Percentiles rank a stretch among this genome's conserved stretches.
Evolutionary conservation across 1,140 invertebrate species (phyloP).

Genomic region (Luehdorfia chinensis): DNA sequence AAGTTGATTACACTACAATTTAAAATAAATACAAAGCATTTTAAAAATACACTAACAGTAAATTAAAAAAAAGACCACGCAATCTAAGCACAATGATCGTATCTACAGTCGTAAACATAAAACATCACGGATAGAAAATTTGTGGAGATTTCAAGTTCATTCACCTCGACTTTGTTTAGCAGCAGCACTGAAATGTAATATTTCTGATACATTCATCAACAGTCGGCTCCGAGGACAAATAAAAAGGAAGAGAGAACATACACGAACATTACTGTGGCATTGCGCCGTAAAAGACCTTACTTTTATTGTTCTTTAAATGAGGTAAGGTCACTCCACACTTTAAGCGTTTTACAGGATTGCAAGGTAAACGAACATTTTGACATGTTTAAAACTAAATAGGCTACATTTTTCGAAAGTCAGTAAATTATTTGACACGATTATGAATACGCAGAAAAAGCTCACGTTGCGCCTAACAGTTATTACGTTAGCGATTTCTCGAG

Average conservation of each 20-base stretch:
- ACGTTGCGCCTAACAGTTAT: conserved; percentile 55
- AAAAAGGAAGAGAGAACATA: conserved; percentile 3
- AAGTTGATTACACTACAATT: too few species aligned
- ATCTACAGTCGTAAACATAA: conserved; percentile 3
- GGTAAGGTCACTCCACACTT: conserved; percentile 14
- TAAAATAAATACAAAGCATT: too few species aligned
- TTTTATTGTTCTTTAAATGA: conserved; percentile 13
- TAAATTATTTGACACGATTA: conserved; percentile 23
- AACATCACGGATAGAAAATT: not conserved
- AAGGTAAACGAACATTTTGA: too few species aligned
- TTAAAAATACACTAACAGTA: not conserved
- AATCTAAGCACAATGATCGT: not conserved
- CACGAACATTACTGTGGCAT: conserved; percentile 17
- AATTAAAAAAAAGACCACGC: conserved; percentile 26
- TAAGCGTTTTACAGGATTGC: too few species aligned
- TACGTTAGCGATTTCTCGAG: conserved; percentile 38
- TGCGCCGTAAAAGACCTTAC: conserved; percentile 15
- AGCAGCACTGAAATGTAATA: too few species aligned
- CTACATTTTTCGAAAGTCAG: not conserved
- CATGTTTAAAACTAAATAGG: too few species aligned
- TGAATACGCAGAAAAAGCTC: conserved; percentile 37
- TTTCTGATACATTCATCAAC: too few species aligned
- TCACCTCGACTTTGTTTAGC: conserved; percentile 1
- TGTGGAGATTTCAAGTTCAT: conserved; percentile 2
- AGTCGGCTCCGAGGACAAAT: too few species aligned